A percentile compares a stretch with the other conserved stretches of the same genome.
These are phyloP conservation scores for Acrocyrtus sp. DNA, from an alignment of 2,888 invertebrate genomes.

Conservation along the genomic window DNA sequence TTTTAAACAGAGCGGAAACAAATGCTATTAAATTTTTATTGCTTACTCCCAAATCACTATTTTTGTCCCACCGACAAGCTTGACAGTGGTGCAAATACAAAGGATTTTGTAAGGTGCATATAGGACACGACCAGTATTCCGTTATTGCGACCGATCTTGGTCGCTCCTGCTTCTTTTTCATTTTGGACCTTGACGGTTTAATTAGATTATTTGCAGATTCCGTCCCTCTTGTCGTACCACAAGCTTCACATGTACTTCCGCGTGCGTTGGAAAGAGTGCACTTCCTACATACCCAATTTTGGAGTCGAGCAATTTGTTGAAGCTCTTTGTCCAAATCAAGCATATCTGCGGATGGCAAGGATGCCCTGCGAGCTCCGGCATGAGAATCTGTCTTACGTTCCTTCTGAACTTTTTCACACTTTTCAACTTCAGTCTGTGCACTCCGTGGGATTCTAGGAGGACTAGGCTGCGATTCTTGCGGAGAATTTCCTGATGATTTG, in stretches of 20 bases:
- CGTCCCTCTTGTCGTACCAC: slow-evolving; percentile 76
- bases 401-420: neutral
- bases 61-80: slow-evolving; percentile 62
- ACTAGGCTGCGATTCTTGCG: too few species aligned
- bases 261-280: slow-evolving; percentile 87
- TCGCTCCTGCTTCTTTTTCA: slow-evolving; percentile 56
- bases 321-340: slow-evolving; percentile 56
- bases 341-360: slow-evolving; percentile 55
- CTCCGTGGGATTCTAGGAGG: too few species aligned
- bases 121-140: slow-evolving; percentile 62
- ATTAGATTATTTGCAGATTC: neutral
- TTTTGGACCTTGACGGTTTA: slow-evolving; percentile 27
- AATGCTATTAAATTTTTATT: neutral
- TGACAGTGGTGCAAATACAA: slow-evolving; percentile 60
- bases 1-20: too few species aligned
- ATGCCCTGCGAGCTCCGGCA: slow-evolving; percentile 57
- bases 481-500: too few species aligned
- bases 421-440: neutral
- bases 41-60: slow-evolving; percentile 58
- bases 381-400: slow-evolving; percentile 21
- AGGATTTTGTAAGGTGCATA: slow-evolving; percentile 62
- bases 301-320: slow-evolving; percentile 27
- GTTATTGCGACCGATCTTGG: slow-evolving; percentile 59
- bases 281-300: slow-evolving; percentile 82
- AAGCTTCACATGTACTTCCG: slow-evolving; percentile 81